A percentile compares a stretch with the other conserved stretches of the same genome.
phyloP scores from a whole-genome alignment of 2,888 invertebrate species.

The Ennomos fuscantarius region DNA sequence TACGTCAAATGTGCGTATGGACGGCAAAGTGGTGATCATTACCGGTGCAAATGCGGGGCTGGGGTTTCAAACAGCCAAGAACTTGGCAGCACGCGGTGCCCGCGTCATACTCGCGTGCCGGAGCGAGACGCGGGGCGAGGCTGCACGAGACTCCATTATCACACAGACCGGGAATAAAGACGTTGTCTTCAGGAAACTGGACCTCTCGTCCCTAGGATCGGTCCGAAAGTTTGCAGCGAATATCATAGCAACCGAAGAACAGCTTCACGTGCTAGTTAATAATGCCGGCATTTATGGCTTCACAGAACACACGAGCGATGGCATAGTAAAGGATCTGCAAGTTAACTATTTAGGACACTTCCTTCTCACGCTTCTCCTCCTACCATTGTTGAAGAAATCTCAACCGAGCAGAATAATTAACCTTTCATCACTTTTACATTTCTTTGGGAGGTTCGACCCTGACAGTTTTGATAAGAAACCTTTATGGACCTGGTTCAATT shows the following conservation, averaged over 20 bases:
- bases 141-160: conserved; percentile 61
- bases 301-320: conserved; percentile 81
- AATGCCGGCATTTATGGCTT: conserved; percentile 82
- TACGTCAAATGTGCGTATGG: conserved; percentile 63
- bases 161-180: conserved; percentile 45
- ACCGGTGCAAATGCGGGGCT: conserved; percentile 94
- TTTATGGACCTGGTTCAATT: conserved; percentile 33
- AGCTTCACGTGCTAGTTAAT: conserved; percentile 85
- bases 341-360: conserved; percentile 86
- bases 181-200: conserved; percentile 66
- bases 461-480: conserved; percentile 41
- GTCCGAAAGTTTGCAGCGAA: conserved; percentile 85
- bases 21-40: conserved; percentile 91
- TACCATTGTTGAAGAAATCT: conserved; percentile 52
- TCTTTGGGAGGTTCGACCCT: conserved; percentile 40
- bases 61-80: conserved; percentile 89
- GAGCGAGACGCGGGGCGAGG: conserved; percentile 86
- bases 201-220: conserved; percentile 79
- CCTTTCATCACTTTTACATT: conserved; percentile 81
- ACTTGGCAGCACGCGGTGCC: conserved; percentile 89
- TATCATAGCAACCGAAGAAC: conserved; percentile 70
- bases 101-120: conserved; percentile 92
- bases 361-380: conserved; percentile 62
- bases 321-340: conserved; percentile 85
- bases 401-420: conserved; percentile 59